A percentile compares a stretch with the other conserved stretches of the same genome.
Conservation (phyloP, 2,113 vertebrate genomes). For the Notothenia rossii region DNA sequence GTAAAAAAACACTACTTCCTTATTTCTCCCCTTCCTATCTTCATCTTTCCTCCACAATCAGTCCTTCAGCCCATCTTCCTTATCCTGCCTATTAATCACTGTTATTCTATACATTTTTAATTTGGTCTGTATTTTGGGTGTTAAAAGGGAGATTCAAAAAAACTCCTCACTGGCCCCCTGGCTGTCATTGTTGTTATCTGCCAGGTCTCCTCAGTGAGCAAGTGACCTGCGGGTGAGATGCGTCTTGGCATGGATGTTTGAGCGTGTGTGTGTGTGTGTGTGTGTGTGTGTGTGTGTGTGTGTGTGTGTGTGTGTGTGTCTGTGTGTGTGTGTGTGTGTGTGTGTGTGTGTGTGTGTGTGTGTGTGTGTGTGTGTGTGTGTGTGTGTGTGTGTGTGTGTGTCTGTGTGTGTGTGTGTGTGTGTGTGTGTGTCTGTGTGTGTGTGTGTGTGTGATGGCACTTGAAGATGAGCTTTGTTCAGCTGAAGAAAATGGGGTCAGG, state of each 20-base stretch:
- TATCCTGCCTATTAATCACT: neutral
- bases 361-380: neutral
- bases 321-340: neutral
- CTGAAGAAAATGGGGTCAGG: constrained; percentile 32
- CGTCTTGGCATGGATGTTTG: constrained; percentile 2
- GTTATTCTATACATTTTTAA: too few relatives aligned
- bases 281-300: neutral
- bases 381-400: neutral
- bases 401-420: neutral
- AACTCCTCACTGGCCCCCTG: neutral
- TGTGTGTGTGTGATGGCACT: neutral
- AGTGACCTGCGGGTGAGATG: constrained; percentile 17
- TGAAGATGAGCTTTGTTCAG: constrained; percentile 15
- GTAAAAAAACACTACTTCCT: neutral
- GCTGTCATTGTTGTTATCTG: constrained; percentile 32
- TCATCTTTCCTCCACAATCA: neutral
- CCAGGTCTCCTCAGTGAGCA: constrained; percentile 20
- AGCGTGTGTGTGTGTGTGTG: neutral
- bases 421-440: neutral
- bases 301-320: neutral
- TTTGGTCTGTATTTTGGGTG: neutral
- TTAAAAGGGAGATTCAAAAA: constrained; percentile 4
- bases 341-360: neutral
- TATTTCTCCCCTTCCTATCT: neutral
- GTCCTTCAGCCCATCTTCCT: neutral